Percentiles rank a stretch among this genome's conserved stretches.
Evolutionary conservation across 2,113 vertebrate genomes (phyloP).

Genomic region (Regulus satrapa): DNA sequence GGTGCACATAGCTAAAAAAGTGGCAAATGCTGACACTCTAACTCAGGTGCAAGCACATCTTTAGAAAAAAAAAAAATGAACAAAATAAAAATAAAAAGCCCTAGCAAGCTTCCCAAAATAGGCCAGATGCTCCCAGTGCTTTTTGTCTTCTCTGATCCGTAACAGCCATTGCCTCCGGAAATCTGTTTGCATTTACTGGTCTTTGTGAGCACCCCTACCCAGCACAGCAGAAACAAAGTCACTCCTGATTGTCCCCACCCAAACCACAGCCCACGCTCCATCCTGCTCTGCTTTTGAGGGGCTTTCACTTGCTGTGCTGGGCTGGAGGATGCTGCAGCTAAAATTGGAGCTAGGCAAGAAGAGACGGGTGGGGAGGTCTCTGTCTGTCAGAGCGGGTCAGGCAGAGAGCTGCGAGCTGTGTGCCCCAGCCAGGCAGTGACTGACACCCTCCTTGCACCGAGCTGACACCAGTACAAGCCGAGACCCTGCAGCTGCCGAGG

Average conservation of each 20-base stretch:
- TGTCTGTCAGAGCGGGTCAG: neutral
- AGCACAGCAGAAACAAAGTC: neutral
- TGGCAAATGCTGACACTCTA: neutral
- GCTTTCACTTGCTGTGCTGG: neutral
- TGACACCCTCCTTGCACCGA: neutral
- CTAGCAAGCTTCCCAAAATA: constrained; percentile 11
- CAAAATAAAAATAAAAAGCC: neutral
- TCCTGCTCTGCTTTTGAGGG: neutral
- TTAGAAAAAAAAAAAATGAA: neutral
- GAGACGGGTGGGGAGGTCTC: neutral
- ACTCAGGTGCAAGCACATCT: neutral
- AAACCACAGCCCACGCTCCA: neutral
- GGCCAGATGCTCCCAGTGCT: neutral
- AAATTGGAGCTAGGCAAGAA: neutral
- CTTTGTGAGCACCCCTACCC: neutral
- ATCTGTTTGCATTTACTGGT: neutral
- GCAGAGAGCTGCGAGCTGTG: neutral
- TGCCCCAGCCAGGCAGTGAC: neutral
- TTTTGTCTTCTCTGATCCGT: neutral
- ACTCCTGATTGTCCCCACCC: neutral
- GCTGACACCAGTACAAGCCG: neutral
- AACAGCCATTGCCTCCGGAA: neutral
- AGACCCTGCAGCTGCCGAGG: neutral
- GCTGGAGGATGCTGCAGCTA: neutral
- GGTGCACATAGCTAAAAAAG: neutral